Conservation (phyloP, 2,797 vertebrate genomes). For the Cyprinodon diabolis region DNA sequence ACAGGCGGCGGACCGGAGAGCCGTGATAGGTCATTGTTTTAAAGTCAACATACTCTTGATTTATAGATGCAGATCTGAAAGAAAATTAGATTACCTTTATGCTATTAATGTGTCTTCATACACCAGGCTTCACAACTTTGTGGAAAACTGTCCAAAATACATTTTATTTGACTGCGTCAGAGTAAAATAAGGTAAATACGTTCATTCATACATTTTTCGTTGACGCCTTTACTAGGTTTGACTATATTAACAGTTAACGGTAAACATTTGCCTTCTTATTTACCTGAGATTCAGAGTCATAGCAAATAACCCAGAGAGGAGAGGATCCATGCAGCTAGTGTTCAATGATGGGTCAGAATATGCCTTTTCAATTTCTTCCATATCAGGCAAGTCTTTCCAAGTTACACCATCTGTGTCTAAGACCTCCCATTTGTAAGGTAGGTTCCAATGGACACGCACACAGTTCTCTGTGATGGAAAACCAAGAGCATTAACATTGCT, state of each 20-base stretch:
- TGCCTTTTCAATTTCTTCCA: conserved; percentile 86
- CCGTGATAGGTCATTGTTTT: conserved; percentile 76
- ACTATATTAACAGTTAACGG: not conserved
- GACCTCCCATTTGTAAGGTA: conserved; percentile 93
- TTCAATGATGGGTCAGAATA: conserved; percentile 79
- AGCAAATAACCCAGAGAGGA: fast-evolving
- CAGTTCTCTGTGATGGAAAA: conserved; percentile 80
- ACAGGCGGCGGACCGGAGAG: conserved; percentile 83
- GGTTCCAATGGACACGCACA: conserved; percentile 81
- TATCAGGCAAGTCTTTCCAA: conserved; percentile 83
- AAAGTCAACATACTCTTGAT: conserved; percentile 74
- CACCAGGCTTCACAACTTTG: not conserved
- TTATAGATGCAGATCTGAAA: conserved; percentile 14
- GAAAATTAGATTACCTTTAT: not conserved
- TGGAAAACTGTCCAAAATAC: not conserved
- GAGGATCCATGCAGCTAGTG: conserved; percentile 21
- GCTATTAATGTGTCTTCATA: not conserved
- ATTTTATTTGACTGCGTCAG: not conserved
- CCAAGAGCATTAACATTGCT: not conserved
- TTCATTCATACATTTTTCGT: not conserved
- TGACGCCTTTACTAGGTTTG: too few species aligned
- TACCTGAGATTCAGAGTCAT: conserved; percentile 36
- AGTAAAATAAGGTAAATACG: not conserved
- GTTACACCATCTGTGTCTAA: conserved; percentile 40
- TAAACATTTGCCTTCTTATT: not conserved